Base-by-base conservation (phyloP, 2,113 vertebrate species). In the Microtus pennsylvanicus region DNA sequence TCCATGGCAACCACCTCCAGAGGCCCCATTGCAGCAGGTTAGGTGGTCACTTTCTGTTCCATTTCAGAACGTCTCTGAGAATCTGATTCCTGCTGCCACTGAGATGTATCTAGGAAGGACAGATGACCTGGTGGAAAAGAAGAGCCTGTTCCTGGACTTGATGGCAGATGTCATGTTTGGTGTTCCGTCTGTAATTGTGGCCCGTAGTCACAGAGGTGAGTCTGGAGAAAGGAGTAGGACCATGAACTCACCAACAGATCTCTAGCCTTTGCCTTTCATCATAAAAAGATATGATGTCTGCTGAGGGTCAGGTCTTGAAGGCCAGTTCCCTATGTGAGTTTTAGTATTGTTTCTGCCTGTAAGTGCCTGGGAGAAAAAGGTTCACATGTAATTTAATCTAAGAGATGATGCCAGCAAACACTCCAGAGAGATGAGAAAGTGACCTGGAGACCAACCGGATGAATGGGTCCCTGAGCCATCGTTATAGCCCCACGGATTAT, bases 41-140 rank as follows among this genome's bases (percentile, higher is more conserved):
- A 0, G 1, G 4, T 14, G 42, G 47, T 47, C n/a, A 30, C 75
- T 85, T 61, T 89, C 26, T 61, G 45, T 10, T 80, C 45, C 50
- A n/a, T 96, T 97, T 52, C 89, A 98, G 98, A 9, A 2, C 0
- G 8, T 98, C 58, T 21, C 94, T 47, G 28, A 97, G 30, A n/a
- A 93, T 7, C 38, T 98, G 47, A 22, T 17, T 55, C 11, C 93
- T 0, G 67, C 9, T 0, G 67, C 47, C 19, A 70, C 13, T 13
- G 67, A 87, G 33, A 55, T 72, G 22, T 87, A 72, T 38, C 52
- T 72, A 87, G 22, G 67, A 70, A 47, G 33, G 21, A 87, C 12
- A 11, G 67, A 87, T 0, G 47, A 87, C 67, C 47, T 21, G 0
- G 19, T 17, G 19, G 26, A 52, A 28, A 87, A 72, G 47, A 67